phyloP scores from a whole-genome alignment of 2,888 invertebrate species.

The Hedychridium roseum region DNA sequence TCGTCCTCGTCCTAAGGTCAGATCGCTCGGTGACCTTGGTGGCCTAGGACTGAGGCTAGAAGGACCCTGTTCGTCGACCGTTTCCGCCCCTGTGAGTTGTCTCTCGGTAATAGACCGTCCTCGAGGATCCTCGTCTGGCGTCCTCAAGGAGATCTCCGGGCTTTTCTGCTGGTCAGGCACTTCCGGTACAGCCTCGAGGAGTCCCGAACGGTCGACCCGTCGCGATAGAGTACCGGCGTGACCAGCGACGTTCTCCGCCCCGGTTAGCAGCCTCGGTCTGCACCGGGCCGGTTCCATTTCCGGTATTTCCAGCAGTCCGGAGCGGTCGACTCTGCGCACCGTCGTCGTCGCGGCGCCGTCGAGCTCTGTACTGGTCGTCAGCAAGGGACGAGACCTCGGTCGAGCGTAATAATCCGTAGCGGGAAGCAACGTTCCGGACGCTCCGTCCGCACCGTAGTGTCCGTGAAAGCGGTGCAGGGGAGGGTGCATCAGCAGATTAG shows the following conservation, averaged over 20 bases:
- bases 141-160: conserved; percentile 10
- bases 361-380: conserved; percentile 27
- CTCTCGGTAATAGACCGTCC: conserved; percentile 33
- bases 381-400: no score
- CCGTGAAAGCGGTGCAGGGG: conserved; percentile 14
- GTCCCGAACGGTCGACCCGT: conserved; percentile 49
- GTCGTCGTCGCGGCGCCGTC: conserved; percentile 42
- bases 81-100: conserved; percentile 41
- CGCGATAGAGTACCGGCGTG: conserved; percentile 40
- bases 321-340: conserved; percentile 54
- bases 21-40: conserved; percentile 21
- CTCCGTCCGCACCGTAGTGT: conserved; percentile 4
- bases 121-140: conserved; percentile 4
- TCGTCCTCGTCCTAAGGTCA: no score
- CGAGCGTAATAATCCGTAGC: conserved; percentile 16
- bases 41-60: conserved; percentile 23
- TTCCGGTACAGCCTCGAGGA: conserved; percentile 57
- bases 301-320: conserved; percentile 54
- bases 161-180: conserved; percentile 45
- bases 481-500: conserved; percentile 24
- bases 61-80: conserved; percentile 18
- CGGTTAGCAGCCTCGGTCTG: conserved; percentile 22
- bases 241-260: conserved; percentile 26
- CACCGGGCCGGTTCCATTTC: conserved; percentile 32
- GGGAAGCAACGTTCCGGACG: conserved; percentile 17